phyloP scores from a whole-genome alignment of 35 echinoderm and acorn worm genomes.

The Anneissia japonica region DNA sequence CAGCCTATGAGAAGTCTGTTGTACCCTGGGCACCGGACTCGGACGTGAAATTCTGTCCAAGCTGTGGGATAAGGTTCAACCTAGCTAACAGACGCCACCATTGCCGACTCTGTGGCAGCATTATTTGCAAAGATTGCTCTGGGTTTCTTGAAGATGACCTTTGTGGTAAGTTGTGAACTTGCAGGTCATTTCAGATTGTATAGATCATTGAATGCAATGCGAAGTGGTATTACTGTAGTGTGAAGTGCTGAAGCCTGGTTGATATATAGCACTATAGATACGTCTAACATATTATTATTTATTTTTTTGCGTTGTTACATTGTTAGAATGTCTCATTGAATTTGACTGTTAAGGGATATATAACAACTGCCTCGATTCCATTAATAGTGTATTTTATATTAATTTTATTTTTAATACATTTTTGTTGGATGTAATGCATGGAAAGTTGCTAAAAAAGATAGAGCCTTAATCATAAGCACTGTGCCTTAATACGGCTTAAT shows the following conservation, averaged over 20 bases:
- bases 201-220: not conserved
- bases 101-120: constrained; percentile 85
- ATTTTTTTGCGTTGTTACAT: not conserved
- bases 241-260: not conserved
- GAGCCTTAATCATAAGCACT: too few relatives aligned
- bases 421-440: too few relatives aligned
- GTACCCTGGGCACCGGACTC: constrained; percentile 81
- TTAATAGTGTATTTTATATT: too few relatives aligned
- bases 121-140: constrained; percentile 90
- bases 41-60: constrained; percentile 63
- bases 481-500: too few relatives aligned
- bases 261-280: not conserved
- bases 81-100: constrained; percentile 79
- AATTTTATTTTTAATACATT: too few relatives aligned
- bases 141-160: constrained; percentile 46
- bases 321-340: not conserved
- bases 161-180: constrained; percentile 29
- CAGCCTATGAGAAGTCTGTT: constrained; percentile 87
- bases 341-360: not conserved
- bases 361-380: too few relatives aligned
- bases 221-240: not conserved
- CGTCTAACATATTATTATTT: not conserved
- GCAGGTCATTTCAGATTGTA: not conserved
- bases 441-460: too few relatives aligned
- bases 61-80: constrained; percentile 55